These are phyloP conservation scores for Daboia siamensis DNA, from an alignment of 2,113 vertebrate genomes.

Conservation along the genomic window DNA sequence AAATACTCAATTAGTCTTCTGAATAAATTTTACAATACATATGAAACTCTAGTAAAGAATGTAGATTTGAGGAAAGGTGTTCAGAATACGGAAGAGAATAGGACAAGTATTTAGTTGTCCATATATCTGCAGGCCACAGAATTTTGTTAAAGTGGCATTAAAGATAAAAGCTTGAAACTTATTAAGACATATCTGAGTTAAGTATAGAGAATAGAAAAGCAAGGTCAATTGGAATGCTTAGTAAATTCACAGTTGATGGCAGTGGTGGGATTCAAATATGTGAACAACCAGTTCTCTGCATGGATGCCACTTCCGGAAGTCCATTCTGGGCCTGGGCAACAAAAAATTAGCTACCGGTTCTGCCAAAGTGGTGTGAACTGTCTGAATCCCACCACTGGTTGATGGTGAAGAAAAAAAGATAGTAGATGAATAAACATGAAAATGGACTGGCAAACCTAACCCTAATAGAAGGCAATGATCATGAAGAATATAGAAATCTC, in stretches of 20 bases:
- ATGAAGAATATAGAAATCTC: neutral
- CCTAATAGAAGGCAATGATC: neutral
- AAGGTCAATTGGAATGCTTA: neutral
- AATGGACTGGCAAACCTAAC: neutral
- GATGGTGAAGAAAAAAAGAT: neutral
- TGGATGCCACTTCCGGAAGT: too few species aligned
- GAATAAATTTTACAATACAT: neutral
- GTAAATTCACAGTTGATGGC: neutral
- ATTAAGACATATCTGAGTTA: neutral
- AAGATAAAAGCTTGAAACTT: neutral
- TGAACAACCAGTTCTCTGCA: too few species aligned
- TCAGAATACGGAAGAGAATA: neutral
- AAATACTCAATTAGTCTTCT: neutral
- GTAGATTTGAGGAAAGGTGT: neutral
- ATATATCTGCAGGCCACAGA: neutral
- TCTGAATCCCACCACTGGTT: neutral
- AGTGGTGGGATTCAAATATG: too few species aligned
- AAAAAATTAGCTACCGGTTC: too few species aligned
- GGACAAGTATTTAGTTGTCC: neutral
- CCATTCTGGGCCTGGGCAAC: too few species aligned
- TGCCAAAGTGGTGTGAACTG: too few species aligned
- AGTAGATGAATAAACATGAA: neutral
- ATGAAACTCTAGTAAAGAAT: neutral
- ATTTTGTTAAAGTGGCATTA: neutral
- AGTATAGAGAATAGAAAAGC: neutral